A percentile compares a stretch with the other conserved stretches of the same genome.
Conservation (phyloP, 2,113 vertebrate species). For the Heptranchias perlo region DNA sequence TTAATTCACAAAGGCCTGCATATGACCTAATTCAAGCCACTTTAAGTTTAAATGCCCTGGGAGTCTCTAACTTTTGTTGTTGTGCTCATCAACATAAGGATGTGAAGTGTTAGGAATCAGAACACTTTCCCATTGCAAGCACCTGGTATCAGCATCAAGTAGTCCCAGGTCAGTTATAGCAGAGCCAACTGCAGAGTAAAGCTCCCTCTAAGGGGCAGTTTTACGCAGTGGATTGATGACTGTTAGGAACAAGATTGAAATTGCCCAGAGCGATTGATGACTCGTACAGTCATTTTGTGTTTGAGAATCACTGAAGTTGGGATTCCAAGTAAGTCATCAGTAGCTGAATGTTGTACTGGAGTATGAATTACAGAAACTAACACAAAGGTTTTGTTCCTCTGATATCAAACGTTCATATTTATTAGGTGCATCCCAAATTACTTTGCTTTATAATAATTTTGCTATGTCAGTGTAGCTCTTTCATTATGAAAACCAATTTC, state of each 20-base stretch:
- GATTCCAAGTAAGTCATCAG: background rate
- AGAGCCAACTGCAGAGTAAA: background rate
- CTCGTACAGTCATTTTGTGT: background rate
- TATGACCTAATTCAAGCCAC: no score
- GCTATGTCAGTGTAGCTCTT: background rate
- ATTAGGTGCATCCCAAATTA: background rate
- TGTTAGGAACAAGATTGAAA: background rate
- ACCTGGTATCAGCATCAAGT: background rate
- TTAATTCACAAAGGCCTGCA: no score
- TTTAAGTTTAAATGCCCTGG: background rate
- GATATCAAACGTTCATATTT: background rate
- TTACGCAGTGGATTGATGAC: background rate
- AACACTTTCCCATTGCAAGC: background rate
- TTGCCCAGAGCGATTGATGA: background rate
- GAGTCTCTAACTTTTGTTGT: background rate
- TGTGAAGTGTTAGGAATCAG: background rate
- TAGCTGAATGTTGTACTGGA: background rate
- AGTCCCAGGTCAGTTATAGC: background rate
- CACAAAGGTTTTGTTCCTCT: no score
- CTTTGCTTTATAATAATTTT: background rate
- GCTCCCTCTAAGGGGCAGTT: background rate
- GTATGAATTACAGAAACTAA: background rate
- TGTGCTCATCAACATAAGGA: background rate
- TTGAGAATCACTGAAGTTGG: background rate
- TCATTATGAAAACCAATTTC: background rate